Conservation (phyloP, 1,140 invertebrate species). For the Apis cerana region DNA sequence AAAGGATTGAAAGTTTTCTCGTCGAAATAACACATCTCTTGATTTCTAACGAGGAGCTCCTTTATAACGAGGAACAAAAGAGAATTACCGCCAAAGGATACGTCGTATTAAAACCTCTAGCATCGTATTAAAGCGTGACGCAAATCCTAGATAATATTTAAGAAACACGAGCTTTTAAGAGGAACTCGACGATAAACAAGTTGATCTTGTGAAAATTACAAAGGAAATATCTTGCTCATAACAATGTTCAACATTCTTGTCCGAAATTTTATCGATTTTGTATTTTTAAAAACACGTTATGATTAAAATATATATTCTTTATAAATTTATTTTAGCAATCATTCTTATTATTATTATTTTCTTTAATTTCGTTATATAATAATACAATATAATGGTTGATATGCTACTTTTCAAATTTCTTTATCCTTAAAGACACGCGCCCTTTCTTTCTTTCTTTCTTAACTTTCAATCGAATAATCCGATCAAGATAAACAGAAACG, state of each 20-base stretch:
- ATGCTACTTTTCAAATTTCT: too few relatives aligned
- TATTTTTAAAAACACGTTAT: not conserved
- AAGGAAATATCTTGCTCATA: not conserved
- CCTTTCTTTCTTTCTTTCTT: too few relatives aligned
- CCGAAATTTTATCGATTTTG: not conserved
- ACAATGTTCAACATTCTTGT: not conserved
- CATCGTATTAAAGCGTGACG: not conserved
- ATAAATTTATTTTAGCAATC: too few relatives aligned
- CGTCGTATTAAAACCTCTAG: not conserved
- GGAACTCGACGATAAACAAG: not conserved
- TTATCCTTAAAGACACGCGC: too few relatives aligned
- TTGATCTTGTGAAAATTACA: not conserved
- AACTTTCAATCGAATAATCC: too few relatives aligned
- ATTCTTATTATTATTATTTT: too few relatives aligned
- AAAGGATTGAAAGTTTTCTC: not conserved
- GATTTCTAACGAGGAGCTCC: not conserved
- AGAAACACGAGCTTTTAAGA: conserved; percentile 1
- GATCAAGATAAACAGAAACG: too few relatives aligned
- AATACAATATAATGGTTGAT: too few relatives aligned
- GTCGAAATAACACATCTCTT: not conserved
- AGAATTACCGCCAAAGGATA: not conserved
- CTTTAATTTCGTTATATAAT: too few relatives aligned
- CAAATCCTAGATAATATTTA: conserved; percentile 3
- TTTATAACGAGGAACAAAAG: conserved; percentile 6
- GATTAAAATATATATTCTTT: too few relatives aligned